Evolutionary conservation across 2,797 vertebrate genomes (phyloP).

Genomic region (Tapera naevia): DNA sequence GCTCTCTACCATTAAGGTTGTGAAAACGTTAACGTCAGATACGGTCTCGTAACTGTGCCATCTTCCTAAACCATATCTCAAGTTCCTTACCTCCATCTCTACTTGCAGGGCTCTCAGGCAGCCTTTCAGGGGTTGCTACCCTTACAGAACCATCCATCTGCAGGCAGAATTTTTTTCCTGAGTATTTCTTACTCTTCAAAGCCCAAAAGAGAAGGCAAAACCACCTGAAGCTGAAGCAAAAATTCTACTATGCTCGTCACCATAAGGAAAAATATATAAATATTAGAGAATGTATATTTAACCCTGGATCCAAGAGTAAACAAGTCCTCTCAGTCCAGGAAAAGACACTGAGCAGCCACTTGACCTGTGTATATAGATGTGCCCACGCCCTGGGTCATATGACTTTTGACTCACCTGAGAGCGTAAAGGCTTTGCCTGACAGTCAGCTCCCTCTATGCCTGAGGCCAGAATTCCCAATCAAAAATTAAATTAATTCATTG

Average conservation of each 20-base stretch:
- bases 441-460: not conserved
- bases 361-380: not conserved
- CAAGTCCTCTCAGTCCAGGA: not conserved
- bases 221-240: not conserved
- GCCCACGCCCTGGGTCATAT: not conserved
- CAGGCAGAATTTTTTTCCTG: not conserved
- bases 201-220: not conserved
- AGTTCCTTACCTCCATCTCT: conserved; percentile 10
- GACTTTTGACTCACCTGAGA: conserved; percentile 14
- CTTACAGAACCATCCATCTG: not conserved
- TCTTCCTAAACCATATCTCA: not conserved
- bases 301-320: not conserved
- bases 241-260: not conserved
- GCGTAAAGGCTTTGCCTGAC: not conserved
- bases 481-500: not conserved
- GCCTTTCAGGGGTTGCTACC: not conserved
- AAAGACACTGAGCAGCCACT: not conserved
- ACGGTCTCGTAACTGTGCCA: not conserved
- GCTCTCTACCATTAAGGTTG: not conserved
- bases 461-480: not conserved
- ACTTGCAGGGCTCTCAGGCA: not conserved
- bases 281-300: not conserved
- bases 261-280: not conserved
- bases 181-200: not conserved
- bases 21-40: not conserved